Percentiles rank a stretch among this genome's conserved stretches.
Evolutionary conservation across 2,888 invertebrate genomes (phyloP).

Genomic region (Panorpa germanica): DNA sequence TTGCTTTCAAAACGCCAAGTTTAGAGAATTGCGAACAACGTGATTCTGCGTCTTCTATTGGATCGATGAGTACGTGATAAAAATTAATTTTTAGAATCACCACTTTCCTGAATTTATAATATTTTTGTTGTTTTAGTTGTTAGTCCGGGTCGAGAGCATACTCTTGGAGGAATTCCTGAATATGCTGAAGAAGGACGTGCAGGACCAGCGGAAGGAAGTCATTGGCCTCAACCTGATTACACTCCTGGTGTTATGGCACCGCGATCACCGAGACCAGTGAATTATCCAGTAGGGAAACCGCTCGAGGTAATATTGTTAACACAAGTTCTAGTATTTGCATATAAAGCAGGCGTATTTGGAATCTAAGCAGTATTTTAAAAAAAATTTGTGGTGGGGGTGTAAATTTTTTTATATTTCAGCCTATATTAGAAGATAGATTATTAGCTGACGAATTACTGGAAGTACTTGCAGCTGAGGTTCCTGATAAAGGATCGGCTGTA

Average conservation of each 20-base stretch:
- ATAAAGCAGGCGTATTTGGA: slow-evolving; percentile 1
- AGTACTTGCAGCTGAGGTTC: too few species aligned
- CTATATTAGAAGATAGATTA: too few species aligned
- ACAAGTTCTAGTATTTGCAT: slow-evolving; percentile 2
- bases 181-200: slow-evolving; percentile 21
- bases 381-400: background rate
- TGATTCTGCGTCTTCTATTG: slow-evolving; percentile 33
- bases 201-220: slow-evolving; percentile 29
- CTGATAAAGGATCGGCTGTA: too few species aligned
- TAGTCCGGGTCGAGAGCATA: slow-evolving; percentile 18
- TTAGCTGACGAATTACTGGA: too few species aligned
- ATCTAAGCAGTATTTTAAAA: background rate
- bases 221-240: background rate
- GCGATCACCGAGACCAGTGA: slow-evolving; percentile 21
- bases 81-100: background rate
- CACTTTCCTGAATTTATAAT: background rate
- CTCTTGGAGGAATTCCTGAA: slow-evolving; percentile 21
- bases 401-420: slow-evolving; percentile 3
- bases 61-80: slow-evolving; percentile 30
- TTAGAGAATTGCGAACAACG: slow-evolving; percentile 45
- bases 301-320: slow-evolving; percentile 41
- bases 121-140: slow-evolving; percentile 13
- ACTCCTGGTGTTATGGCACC: too few species aligned
- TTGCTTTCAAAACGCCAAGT: slow-evolving; percentile 71
- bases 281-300: slow-evolving; percentile 64